Evolutionary conservation across 2,888 invertebrate genomes (phyloP), one percentile per base, ranked within the genome.

Genomic region (Callinectes sapidus): DNA sequence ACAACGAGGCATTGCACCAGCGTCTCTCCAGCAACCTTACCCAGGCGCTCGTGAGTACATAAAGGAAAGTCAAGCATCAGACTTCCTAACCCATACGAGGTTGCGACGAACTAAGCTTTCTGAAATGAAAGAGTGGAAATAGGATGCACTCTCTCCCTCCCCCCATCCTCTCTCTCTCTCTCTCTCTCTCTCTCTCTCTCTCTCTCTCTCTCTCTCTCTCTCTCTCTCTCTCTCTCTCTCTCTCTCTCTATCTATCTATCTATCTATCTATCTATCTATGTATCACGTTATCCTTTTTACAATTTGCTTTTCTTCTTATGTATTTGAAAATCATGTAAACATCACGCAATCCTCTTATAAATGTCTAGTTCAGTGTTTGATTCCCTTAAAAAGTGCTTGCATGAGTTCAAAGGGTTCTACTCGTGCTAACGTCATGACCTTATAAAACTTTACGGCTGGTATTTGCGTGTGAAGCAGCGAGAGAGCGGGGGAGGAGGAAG

Each of bases 11-110:
- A 0, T 89, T 92, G 10, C 81, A 92, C 28, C 55, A 81, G 1
- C 89, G 92, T n/a, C 89, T 92, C 13, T 55, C 92, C 18, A 89
- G 42, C n/a, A 81, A 61, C 10, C 92, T 92, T 3, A 89, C 16
- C 5, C 92, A 89, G 32, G 92, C 92, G 16, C 77, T 92, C 14
- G 85, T 61, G 42, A 54, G 88, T 88, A 88, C 10, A n/a, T 10
- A 48, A 48, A 48, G 48, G 48, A 48, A 48, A 48, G 10, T 48
- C 48, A 6, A 48, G 10, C 48, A 48, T 10, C 48, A 48, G 48
- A 48, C 48, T 48, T 10, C 8, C 48, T 48, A 10, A 48, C 48
- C 48, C 8, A 48, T 48, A 48, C 48, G 10, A 48, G 48, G 8
- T 10, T 48, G 48, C 48, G 10, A 48, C 48, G 8, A 48, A 48